Conservation (phyloP, 2,888 invertebrate genomes). For the Orthosia gothica region DNA sequence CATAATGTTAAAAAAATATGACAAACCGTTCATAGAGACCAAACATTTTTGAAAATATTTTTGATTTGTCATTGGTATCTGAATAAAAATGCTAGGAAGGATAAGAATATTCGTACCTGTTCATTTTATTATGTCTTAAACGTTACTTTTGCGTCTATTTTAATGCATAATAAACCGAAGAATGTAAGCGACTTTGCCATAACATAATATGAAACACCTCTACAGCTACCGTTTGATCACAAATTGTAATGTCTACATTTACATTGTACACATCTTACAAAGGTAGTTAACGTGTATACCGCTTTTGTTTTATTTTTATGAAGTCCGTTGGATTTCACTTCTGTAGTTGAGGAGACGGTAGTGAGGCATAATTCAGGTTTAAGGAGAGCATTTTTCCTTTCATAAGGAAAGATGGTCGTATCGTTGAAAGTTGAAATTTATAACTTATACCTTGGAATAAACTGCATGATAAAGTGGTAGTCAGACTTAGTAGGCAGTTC, state of each 20-base stretch:
- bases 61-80: too few relatives aligned
- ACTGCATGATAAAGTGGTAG: too few relatives aligned
- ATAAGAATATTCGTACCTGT: too few relatives aligned
- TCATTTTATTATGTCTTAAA: neutral
- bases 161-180: neutral
- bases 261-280: conserved; percentile 6
- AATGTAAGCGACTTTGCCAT: neutral
- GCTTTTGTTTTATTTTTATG: conserved; percentile 53
- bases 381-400: conserved; percentile 9
- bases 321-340: conserved; percentile 36
- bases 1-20: too few relatives aligned
- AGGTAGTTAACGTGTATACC: conserved; percentile 21
- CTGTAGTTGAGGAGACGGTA: conserved; percentile 9
- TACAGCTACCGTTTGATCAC: neutral
- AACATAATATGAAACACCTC: conserved; percentile 13
- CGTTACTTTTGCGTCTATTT: neutral
- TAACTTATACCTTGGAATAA: too few relatives aligned
- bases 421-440: too few relatives aligned
- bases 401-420: neutral
- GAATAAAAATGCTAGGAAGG: too few relatives aligned
- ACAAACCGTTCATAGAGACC: too few relatives aligned
- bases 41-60: too few relatives aligned
- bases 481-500: too few relatives aligned
- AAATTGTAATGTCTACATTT: conserved; percentile 31
- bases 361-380: conserved; percentile 1